These are phyloP conservation scores for Corydoras sp. DNA, from an alignment of 2,113 vertebrate species.

Conservation along the genomic window DNA sequence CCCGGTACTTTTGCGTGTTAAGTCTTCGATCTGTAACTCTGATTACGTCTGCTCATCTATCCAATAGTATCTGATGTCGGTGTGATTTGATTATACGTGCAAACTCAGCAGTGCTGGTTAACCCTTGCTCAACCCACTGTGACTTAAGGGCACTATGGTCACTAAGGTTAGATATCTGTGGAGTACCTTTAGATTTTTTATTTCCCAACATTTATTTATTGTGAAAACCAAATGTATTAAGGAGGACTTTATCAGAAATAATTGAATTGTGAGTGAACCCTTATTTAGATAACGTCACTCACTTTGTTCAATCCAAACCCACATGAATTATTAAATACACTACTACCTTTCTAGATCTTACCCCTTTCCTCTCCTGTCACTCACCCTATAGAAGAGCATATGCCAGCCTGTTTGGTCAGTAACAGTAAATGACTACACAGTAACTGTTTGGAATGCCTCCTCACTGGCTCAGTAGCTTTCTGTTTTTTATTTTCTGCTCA, in stretches of 20 bases:
- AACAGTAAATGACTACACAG: conserved; percentile 16
- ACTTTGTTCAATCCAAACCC: conserved; percentile 23
- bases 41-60: no score
- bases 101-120: no score
- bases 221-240: no score
- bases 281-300: conserved; percentile 18
- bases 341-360: conserved; percentile 3
- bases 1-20: no score
- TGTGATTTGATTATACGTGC: no score
- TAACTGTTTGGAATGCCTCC: not conserved
- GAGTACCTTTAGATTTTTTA: no score
- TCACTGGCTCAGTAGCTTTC: conserved; percentile 7
- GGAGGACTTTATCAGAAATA: not conserved
- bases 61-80: no score
- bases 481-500: not conserved
- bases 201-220: no score
- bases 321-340: conserved; percentile 25
- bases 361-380: conserved; percentile 15
- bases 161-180: no score
- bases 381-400: not conserved
- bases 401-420: not conserved
- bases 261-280: not conserved
- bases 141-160: no score
- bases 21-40: no score
- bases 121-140: no score